Conservation (phyloP, 2,888 invertebrate genomes). For the Chrysolina americana region DNA sequence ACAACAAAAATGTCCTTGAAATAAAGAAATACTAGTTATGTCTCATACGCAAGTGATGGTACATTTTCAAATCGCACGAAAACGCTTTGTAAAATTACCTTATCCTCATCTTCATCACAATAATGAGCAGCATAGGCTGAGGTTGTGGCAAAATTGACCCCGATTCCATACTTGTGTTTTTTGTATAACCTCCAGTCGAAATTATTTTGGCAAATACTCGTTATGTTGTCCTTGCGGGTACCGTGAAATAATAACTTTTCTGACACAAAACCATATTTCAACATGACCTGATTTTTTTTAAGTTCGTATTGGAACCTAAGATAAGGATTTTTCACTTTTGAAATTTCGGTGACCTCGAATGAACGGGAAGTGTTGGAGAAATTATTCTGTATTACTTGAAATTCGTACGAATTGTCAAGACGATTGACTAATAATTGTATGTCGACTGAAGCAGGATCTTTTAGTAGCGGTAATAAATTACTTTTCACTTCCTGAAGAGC, state of each 20-base stretch:
- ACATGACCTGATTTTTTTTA: not conserved
- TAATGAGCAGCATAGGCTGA: not conserved
- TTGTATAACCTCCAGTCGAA: not conserved
- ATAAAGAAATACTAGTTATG: no score
- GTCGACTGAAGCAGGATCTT: no score
- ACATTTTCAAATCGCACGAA: no score
- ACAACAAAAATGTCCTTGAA: no score
- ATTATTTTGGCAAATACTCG: not conserved
- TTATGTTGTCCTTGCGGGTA: not conserved
- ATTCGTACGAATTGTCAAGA: not conserved
- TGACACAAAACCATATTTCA: not conserved
- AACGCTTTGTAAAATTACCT: not conserved
- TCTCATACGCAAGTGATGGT: no score
- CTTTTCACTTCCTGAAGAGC: no score
- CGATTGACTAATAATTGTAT: not conserved
- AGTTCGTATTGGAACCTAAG: not conserved
- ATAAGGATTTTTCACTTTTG: not conserved
- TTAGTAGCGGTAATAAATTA: no score
- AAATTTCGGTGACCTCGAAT: not conserved
- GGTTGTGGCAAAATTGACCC: not conserved
- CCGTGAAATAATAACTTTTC: not conserved
- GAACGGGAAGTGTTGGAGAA: not conserved
- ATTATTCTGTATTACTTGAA: not conserved
- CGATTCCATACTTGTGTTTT: not conserved
- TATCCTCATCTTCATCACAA: not conserved